phyloP scores from a whole-genome alignment of 2,888 invertebrate genomes.

The Tetramorium bicarinatum region DNA sequence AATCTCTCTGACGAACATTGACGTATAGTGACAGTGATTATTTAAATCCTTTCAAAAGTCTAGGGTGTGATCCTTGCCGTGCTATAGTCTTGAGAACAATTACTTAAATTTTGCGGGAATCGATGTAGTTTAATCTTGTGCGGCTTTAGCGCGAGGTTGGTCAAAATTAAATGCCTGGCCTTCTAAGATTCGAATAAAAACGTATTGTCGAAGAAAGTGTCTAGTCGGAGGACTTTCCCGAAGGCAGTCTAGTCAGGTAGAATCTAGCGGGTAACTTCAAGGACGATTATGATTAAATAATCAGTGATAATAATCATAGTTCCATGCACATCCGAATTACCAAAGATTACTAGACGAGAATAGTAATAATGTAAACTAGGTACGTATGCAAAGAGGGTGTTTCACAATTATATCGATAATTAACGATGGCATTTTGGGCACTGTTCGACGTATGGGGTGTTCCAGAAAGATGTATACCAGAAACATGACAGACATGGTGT shows the following conservation, averaged over 20 bases:
- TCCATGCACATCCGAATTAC: slow-evolving; percentile 85
- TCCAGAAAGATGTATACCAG: slow-evolving; percentile 14
- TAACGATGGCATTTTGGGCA: slow-evolving; percentile 5
- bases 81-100: not conserved
- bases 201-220: not conserved
- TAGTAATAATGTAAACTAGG: slow-evolving; percentile 66
- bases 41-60: not conserved
- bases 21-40: not conserved
- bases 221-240: not conserved
- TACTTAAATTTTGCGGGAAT: not conserved
- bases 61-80: not conserved
- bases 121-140: not conserved
- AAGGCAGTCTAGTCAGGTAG: slow-evolving; percentile 25
- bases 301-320: slow-evolving; percentile 85
- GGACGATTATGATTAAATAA: slow-evolving; percentile 75
- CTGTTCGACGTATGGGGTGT: slow-evolving; percentile 23
- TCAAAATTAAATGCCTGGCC: slow-evolving; percentile 50
- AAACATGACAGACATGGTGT: not conserved
- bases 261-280: slow-evolving; percentile 36
- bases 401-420: slow-evolving; percentile 36
- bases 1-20: slow-evolving; percentile 6
- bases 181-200: slow-evolving; percentile 23
- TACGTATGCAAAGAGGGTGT: slow-evolving; percentile 49
- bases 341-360: slow-evolving; percentile 79
- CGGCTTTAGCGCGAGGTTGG: slow-evolving; percentile 40